These are phyloP conservation scores for Euleptes europaea DNA, from an alignment of 2,113 vertebrate species.

Conservation along the genomic window DNA sequence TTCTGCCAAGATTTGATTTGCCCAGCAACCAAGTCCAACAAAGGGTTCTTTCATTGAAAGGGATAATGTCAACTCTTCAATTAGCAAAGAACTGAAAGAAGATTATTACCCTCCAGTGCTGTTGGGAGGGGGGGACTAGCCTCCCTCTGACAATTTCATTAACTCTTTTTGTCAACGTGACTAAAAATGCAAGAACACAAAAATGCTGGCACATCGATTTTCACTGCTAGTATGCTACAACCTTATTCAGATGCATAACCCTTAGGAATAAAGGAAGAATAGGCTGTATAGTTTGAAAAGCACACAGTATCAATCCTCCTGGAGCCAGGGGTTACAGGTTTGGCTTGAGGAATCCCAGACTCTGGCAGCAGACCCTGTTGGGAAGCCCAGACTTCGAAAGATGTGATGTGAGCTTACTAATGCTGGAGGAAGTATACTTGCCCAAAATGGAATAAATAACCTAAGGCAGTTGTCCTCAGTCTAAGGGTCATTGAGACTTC, in stretches of 20 bases:
- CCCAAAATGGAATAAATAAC: background rate
- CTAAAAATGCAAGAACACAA: background rate
- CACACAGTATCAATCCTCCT: background rate
- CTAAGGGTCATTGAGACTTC: no score
- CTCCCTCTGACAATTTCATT: constrained; percentile 14
- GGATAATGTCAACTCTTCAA: constrained; percentile 60
- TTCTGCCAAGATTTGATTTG: constrained; percentile 49
- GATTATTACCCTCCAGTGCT: constrained; percentile 58
- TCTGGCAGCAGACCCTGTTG: background rate
- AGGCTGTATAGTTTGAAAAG: background rate
- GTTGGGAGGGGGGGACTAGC: background rate
- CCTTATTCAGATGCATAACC: background rate
- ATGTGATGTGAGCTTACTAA: background rate
- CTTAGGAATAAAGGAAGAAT: background rate
- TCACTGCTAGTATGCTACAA: background rate
- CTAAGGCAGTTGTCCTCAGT: background rate
- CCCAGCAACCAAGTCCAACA: constrained; percentile 60
- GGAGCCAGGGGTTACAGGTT: background rate
- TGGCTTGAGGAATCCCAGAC: background rate
- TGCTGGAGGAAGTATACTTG: background rate
- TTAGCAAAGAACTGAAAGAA: constrained; percentile 57
- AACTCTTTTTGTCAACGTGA: constrained; percentile 45
- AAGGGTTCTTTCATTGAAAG: constrained; percentile 67
- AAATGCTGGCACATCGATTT: background rate
- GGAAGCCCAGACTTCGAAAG: background rate